Conservation (phyloP, 2,888 invertebrate genomes). For the Plebejus argus region DNA sequence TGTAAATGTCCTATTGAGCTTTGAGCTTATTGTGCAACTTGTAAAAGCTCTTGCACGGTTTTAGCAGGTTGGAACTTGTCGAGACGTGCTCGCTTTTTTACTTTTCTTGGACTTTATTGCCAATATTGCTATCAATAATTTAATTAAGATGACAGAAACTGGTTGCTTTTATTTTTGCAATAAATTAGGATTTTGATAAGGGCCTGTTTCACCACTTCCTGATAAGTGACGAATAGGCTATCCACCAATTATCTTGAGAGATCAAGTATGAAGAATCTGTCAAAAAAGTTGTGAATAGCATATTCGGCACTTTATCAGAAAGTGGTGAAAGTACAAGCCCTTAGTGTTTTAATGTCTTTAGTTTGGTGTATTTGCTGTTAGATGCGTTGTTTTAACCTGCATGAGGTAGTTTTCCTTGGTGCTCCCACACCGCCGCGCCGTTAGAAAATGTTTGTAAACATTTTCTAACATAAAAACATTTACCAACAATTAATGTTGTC, state of each 20-base stretch:
- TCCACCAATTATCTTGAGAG: too few relatives aligned
- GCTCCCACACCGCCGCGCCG: too few relatives aligned
- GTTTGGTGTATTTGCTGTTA: neutral
- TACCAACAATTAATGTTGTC: too few relatives aligned
- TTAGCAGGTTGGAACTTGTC: conserved; percentile 67
- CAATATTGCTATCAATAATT: neutral
- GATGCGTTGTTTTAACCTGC: neutral
- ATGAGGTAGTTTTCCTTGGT: neutral
- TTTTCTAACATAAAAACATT: too few relatives aligned
- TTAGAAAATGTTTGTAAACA: too few relatives aligned
- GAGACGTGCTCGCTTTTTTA: conserved; percentile 39
- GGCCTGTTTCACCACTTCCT: too few relatives aligned
- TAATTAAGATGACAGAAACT: conserved; percentile 25
- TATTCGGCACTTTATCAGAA: too few relatives aligned
- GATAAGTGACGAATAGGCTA: too few relatives aligned
- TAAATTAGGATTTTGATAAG: neutral
- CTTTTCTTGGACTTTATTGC: conserved; percentile 31
- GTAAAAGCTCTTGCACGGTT: conserved; percentile 39
- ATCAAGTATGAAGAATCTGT: too few relatives aligned
- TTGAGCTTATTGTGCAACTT: conserved; percentile 26
- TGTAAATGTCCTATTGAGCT: conserved; percentile 36
- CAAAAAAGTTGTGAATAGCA: too few relatives aligned
- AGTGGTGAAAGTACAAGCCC: too few relatives aligned
- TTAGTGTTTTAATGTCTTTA: neutral
- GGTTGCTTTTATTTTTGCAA: conserved; percentile 20